These are phyloP conservation scores for Rhogogaster chlorosoma DNA, from an alignment of 2,888 invertebrate genomes.

Conservation along the genomic window DNA sequence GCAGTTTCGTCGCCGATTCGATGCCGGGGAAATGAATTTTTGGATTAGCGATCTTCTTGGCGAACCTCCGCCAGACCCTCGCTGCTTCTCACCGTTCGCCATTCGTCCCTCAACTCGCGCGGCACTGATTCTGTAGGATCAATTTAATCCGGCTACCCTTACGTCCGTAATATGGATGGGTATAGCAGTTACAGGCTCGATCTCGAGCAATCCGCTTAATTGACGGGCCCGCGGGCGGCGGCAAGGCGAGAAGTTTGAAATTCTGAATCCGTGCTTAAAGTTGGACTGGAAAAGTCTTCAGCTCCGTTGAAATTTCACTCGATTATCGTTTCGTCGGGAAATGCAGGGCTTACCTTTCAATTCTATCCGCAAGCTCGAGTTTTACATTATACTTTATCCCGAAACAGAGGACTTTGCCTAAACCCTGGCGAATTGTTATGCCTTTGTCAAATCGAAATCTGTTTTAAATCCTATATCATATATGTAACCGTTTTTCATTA, in stretches of 20 bases:
- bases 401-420: not conserved
- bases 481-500: too few relatives aligned
- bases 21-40: constrained; percentile 7
- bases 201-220: constrained; percentile 27
- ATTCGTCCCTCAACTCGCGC: not conserved
- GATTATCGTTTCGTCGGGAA: constrained; percentile 9
- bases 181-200: constrained; percentile 6
- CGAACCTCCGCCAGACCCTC: not conserved
- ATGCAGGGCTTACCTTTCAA: not conserved
- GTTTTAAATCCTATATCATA: not conserved
- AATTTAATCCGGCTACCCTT: constrained; percentile 24
- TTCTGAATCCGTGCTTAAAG: not conserved
- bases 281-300: not conserved
- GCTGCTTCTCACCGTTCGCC: not conserved
- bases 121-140: constrained; percentile 16
- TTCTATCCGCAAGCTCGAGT: not conserved
- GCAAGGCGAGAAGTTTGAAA: not conserved
- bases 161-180: not conserved
- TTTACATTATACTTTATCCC: not conserved
- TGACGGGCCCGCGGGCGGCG: not conserved
- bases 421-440: not conserved
- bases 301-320: not conserved
- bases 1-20: not conserved
- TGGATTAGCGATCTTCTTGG: constrained; percentile 25
- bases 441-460: not conserved